Evolutionary conservation across 2,888 invertebrate genomes (phyloP).

Genomic region (Netelia inedita): DNA sequence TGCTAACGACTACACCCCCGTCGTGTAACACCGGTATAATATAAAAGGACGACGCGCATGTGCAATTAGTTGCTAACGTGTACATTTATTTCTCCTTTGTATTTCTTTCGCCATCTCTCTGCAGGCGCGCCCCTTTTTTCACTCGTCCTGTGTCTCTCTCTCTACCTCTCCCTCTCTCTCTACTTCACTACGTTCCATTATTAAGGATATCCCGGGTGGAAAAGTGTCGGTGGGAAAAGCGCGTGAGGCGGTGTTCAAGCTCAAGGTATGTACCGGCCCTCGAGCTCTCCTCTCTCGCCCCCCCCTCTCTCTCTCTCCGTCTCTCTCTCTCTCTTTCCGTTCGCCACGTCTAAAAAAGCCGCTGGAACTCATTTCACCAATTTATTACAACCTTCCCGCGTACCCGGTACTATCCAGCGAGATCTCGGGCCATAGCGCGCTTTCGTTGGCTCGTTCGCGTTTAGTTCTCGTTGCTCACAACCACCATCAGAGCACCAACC

Average conservation of each 20-base stretch:
- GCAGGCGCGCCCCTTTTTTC: background rate
- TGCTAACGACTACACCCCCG: too few relatives aligned
- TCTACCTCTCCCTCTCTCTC: background rate
- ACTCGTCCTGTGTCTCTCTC: background rate
- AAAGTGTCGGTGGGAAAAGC: background rate
- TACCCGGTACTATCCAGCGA: constrained; percentile 3
- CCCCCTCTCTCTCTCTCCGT: too few relatives aligned
- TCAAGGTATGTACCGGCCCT: background rate
- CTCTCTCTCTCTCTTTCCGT: background rate
- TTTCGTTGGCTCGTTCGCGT: constrained; percentile 51
- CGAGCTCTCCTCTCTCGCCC: background rate
- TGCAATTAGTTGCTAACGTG: too few relatives aligned
- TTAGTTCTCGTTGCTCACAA: constrained; percentile 58
- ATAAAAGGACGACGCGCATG: too few relatives aligned
- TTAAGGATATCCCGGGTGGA: background rate
- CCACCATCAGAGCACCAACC: constrained; percentile 12
- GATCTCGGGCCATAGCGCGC: constrained; percentile 9
- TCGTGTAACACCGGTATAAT: too few relatives aligned
- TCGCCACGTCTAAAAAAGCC: constrained; percentile 44
- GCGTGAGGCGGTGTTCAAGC: background rate
- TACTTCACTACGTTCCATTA: background rate
- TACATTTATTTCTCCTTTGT: too few relatives aligned
- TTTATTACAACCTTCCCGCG: constrained; percentile 47
- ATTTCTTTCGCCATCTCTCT: too few relatives aligned
- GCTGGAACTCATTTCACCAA: constrained; percentile 60